A percentile compares a stretch with the other conserved stretches of the same genome.
Conservation (phyloP, 92 coral and sea anemone species). For the Phenganax marumi region DNA sequence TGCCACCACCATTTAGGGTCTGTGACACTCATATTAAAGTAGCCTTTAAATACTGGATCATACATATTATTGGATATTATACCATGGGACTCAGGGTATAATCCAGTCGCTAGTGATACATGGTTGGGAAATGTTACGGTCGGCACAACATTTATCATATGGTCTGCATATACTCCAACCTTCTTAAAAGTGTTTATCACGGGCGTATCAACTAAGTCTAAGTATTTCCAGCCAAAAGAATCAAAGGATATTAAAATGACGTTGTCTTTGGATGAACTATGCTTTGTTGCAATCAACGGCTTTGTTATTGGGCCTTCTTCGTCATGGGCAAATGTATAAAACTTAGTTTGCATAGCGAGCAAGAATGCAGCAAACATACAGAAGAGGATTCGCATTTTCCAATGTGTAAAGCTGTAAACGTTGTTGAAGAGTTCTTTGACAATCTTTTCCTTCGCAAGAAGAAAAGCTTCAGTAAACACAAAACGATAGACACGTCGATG, state of each 20-base stretch:
- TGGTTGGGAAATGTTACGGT: conserved; percentile 82
- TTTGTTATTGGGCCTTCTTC: neutral
- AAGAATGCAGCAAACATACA: no score
- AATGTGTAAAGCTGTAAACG: no score
- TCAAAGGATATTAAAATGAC: conserved; percentile 80
- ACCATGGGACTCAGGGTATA: conserved; percentile 87
- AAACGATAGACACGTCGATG: no score
- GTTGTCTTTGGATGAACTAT: conserved; percentile 35
- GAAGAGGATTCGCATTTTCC: no score
- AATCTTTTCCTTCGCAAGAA: no score
- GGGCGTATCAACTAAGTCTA: conserved; percentile 68
- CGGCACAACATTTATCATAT: conserved; percentile 70
- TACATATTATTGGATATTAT: conserved; percentile 80
- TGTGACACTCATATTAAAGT: conserved; percentile 61
- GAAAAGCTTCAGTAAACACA: no score
- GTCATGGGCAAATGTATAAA: neutral
- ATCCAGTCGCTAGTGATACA: conserved; percentile 76
- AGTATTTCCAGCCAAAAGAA: conserved; percentile 89
- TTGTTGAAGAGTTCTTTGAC: no score
- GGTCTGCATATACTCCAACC: conserved; percentile 71
- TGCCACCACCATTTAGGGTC: conserved; percentile 84
- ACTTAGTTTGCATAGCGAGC: no score
- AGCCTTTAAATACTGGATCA: conserved; percentile 63
- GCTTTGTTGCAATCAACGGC: neutral
- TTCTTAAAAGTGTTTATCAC: conserved; percentile 67